A percentile compares a stretch with the other conserved stretches of the same genome.
Conservation (phyloP, 1,140 invertebrate genomes). For the Brachystomella parvula region DNA sequence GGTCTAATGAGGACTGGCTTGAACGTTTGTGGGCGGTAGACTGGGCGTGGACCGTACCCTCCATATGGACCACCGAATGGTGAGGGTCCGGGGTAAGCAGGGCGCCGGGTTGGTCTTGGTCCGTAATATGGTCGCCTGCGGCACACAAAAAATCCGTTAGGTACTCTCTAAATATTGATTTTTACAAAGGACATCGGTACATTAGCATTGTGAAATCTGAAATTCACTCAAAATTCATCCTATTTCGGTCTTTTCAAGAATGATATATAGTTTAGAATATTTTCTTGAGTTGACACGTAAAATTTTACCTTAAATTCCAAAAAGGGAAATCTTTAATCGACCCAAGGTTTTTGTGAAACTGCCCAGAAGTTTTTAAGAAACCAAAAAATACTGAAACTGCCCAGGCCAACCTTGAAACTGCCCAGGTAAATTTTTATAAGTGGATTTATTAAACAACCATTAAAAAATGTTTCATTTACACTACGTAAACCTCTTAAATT, state of each 20-base stretch:
- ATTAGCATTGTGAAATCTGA: background rate
- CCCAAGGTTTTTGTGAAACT: too few species aligned
- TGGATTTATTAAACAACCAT: too few species aligned
- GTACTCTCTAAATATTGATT: background rate
- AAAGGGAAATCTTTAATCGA: too few species aligned
- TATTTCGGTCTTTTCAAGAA: background rate
- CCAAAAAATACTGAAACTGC: too few species aligned
- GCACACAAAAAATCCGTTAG: background rate
- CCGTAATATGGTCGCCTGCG: background rate
- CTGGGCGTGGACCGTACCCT: slow-evolving; percentile 1
- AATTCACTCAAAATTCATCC: background rate
- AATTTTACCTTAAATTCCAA: background rate
- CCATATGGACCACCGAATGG: background rate
- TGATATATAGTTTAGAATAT: background rate
- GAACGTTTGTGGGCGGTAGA: background rate
- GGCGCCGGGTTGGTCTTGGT: background rate
- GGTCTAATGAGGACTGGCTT: background rate
- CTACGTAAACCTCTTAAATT: too few species aligned
- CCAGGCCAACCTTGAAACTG: too few species aligned
- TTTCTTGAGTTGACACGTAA: background rate
- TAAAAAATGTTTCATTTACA: too few species aligned
- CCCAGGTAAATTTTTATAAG: too few species aligned
- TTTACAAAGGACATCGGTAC: background rate
- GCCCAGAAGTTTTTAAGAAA: too few species aligned
- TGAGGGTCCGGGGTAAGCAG: background rate